phyloP scores from a whole-genome alignment of 1,140 invertebrate genomes.

The Bombus haemorrhoidalis region DNA sequence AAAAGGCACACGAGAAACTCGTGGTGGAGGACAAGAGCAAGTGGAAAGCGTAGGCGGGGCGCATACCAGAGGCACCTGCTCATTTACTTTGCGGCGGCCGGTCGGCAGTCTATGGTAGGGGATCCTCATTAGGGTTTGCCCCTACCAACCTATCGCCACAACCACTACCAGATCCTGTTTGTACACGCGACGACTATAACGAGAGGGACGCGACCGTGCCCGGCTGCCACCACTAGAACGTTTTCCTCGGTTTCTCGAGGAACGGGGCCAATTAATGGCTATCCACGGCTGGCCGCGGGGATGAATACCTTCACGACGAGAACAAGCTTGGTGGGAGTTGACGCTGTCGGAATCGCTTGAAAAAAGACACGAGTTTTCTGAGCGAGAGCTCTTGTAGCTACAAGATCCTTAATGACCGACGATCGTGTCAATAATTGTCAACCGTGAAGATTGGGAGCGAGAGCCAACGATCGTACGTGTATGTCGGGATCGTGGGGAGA shows the following conservation, averaged over 20 bases:
- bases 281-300: constrained; percentile 2
- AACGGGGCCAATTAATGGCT: constrained; percentile 48
- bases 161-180: constrained; percentile 42
- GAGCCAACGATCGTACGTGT: not conserved
- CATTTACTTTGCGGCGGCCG: constrained; percentile 69
- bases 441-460: constrained; percentile 9
- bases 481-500: not conserved
- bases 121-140: constrained; percentile 72
- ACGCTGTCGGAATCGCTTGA: not conserved
- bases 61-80: constrained; percentile 79
- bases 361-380: constrained; percentile 1
- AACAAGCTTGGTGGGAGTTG: not conserved
- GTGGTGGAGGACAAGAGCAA: constrained; percentile 57
- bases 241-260: constrained; percentile 33
- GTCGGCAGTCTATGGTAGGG: constrained; percentile 52
- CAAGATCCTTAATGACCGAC: constrained; percentile 49
- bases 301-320: not conserved
- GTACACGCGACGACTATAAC: constrained; percentile 45
- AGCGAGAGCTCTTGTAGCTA: constrained; percentile 19
- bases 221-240: not conserved
- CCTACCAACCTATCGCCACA: constrained; percentile 58
- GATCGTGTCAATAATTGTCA: constrained; percentile 41
- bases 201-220: not conserved
- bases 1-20: constrained; percentile 9
- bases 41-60: constrained; percentile 78